Percentiles rank a stretch among this genome's conserved stretches.
Evolutionary conservation across 2,797 vertebrate genomes (phyloP).

Genomic region (Anguilla anguilla): DNA sequence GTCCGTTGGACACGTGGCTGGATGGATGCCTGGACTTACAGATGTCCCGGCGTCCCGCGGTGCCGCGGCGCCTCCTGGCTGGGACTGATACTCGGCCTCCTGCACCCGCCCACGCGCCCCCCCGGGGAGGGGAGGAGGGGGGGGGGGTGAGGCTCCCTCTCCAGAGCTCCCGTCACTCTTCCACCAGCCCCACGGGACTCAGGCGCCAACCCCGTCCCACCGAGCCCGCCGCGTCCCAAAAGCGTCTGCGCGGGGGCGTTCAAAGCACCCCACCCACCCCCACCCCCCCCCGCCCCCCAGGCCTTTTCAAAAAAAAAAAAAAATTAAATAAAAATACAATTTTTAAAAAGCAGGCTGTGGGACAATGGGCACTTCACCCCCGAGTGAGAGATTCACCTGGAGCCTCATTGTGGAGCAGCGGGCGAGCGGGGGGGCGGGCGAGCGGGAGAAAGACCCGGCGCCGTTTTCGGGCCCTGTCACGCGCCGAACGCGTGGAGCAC

Average conservation of each 20-base stretch:
- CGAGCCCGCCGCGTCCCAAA: neutral
- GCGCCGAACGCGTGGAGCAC: neutral
- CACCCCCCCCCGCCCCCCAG: no score
- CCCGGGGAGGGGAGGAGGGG: neutral
- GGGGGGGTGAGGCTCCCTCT: no score
- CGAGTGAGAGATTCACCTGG: neutral
- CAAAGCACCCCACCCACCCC: neutral
- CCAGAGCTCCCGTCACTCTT: neutral
- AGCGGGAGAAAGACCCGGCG: neutral
- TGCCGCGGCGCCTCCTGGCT: constrained; percentile 5
- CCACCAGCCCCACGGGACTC: neutral
- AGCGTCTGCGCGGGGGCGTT: neutral
- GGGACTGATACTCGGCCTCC: neutral
- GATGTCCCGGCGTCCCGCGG: neutral
- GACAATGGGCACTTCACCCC: constrained; percentile 1
- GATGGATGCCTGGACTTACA: neutral
- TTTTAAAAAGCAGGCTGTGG: neutral
- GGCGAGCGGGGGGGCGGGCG: neutral
- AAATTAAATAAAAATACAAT: neutral
- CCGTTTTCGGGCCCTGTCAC: neutral
- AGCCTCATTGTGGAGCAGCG: neutral
- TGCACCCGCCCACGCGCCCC: neutral
- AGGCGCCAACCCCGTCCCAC: neutral
- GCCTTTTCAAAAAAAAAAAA: neutral
- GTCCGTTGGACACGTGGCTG: neutral